Evolutionary conservation across 2,113 vertebrate genomes (phyloP).

Genomic region (Choloepus hoffmanni): DNA sequence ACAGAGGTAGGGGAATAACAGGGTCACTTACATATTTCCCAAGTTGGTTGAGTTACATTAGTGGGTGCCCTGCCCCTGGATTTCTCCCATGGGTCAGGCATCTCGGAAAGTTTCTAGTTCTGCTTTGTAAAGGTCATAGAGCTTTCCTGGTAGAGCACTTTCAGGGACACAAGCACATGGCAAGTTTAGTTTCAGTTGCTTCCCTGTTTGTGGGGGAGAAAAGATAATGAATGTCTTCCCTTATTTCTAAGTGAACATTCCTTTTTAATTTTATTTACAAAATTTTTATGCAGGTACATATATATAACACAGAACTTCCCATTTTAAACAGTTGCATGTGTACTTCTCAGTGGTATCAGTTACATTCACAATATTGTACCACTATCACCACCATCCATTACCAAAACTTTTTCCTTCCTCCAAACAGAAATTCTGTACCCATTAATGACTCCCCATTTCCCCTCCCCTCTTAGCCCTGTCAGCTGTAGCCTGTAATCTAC

Average conservation of each 20-base stretch:
- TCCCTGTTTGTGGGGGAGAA: not conserved
- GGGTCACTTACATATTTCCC: not conserved
- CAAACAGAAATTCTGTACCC: no score
- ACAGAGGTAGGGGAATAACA: not conserved
- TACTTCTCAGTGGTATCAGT: no score
- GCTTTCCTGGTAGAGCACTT: not conserved
- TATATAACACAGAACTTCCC: no score
- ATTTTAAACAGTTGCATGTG: no score
- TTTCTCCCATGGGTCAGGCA: not conserved
- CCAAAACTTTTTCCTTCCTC: no score
- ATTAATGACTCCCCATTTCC: no score
- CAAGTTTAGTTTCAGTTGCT: not conserved
- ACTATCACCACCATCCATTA: no score
- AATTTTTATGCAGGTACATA: no score
- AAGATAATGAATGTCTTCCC: not conserved
- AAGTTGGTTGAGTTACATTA: not conserved
- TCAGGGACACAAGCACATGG: not conserved
- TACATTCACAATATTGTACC: no score
- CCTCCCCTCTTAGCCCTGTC: no score
- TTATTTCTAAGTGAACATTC: not conserved
- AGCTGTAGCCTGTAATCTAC: no score
- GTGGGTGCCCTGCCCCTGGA: not conserved
- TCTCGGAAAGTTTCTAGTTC: not conserved
- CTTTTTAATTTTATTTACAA: no score
- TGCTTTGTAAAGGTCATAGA: not conserved